A percentile compares a stretch with the other conserved stretches of the same genome.
These are phyloP conservation scores for Allolobophora icterica DNA, from an alignment of 2,888 invertebrate species.

Conservation along the genomic window DNA sequence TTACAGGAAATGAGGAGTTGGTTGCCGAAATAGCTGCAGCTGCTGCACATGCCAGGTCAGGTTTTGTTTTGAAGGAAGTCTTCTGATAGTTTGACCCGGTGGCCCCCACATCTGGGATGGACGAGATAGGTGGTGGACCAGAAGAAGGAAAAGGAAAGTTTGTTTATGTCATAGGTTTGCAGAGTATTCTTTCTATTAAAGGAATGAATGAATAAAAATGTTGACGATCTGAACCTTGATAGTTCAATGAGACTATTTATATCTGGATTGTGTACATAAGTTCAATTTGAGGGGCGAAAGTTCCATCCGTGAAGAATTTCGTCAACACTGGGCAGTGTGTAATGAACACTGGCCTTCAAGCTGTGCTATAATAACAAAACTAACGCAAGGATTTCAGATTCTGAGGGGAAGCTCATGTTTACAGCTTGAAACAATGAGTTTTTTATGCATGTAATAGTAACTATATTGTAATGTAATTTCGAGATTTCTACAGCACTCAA, in stretches of 20 bases:
- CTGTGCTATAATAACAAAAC: neutral
- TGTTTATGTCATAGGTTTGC: neutral
- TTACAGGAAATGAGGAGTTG: neutral
- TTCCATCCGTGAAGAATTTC: neutral
- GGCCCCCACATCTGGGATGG: neutral
- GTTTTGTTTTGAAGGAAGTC: slow-evolving; percentile 13
- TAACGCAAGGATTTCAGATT: too few species aligned
- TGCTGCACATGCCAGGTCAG: neutral
- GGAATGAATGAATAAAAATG: neutral
- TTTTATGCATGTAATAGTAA: too few species aligned
- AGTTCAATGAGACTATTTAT: neutral
- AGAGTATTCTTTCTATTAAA: neutral
- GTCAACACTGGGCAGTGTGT: neutral
- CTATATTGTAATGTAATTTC: too few species aligned
- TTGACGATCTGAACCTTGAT: neutral
- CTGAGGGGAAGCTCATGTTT: too few species aligned
- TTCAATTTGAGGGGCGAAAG: neutral
- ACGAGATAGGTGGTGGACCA: neutral
- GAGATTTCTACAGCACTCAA: too few species aligned
- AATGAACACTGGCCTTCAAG: neutral
- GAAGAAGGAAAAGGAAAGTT: neutral
- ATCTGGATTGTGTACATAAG: neutral
- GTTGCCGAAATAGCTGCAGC: neutral
- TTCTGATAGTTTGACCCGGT: neutral
- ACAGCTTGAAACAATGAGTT: too few species aligned